These are phyloP conservation scores for Lucinisca nassula DNA, from an alignment of 2,888 invertebrate species.

Conservation along the genomic window DNA sequence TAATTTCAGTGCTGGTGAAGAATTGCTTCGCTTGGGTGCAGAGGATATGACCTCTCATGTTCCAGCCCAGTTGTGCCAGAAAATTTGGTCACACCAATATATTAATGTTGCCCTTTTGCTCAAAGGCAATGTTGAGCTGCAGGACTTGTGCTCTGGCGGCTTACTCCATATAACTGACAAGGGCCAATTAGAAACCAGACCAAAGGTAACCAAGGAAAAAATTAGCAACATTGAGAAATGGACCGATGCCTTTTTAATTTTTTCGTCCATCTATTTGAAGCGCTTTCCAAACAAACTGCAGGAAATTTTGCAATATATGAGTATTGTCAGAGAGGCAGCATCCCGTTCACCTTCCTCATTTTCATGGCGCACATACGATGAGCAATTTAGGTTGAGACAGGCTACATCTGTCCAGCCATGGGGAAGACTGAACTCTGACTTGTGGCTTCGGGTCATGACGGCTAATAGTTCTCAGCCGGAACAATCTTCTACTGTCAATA, in stretches of 20 bases:
- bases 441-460: too few relatives aligned
- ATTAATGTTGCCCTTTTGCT: not conserved
- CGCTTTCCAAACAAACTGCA: not conserved
- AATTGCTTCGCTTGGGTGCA: too few relatives aligned
- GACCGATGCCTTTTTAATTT: conserved; percentile 14
- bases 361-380: conserved; percentile 25
- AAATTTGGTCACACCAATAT: not conserved
- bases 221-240: conserved; percentile 19
- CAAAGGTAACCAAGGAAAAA: not conserved
- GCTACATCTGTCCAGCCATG: too few relatives aligned
- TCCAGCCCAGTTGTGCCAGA: not conserved
- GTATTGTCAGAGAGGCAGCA: not conserved
- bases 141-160: not conserved
- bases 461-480: too few relatives aligned
- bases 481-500: too few relatives aligned
- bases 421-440: too few relatives aligned
- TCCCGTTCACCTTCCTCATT: not conserved
- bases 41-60: not conserved
- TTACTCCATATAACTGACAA: conserved; percentile 6
- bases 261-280: not conserved
- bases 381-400: conserved; percentile 22
- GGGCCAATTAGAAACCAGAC: not conserved
- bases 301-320: conserved; percentile 10
- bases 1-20: too few relatives aligned
- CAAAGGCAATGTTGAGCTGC: too few relatives aligned